phyloP scores from a whole-genome alignment of 2,797 vertebrate genomes.

The Pangasius krempfi region DNA sequence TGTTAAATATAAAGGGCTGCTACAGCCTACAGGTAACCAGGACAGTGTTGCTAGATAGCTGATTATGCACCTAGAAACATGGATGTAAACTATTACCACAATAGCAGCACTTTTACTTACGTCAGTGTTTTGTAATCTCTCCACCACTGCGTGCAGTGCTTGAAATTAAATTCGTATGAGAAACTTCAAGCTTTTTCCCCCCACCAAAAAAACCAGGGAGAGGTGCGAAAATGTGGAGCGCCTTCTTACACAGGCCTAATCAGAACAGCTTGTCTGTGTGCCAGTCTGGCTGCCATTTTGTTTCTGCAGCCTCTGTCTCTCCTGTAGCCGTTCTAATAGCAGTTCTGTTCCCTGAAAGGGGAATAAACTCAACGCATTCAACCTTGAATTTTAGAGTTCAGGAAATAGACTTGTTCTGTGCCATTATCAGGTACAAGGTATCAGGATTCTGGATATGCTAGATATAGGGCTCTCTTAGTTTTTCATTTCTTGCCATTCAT shows the following conservation, averaged over 20 bases:
- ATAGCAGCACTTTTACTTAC: not conserved
- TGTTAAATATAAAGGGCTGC: not conserved
- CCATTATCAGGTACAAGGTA: conserved; percentile 15
- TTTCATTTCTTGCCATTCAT: not conserved
- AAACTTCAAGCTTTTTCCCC: not conserved
- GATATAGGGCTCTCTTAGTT: no score
- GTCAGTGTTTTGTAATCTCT: not conserved
- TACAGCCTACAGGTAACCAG: not conserved
- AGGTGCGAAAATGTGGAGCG: conserved; percentile 1
- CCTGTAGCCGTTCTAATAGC: conserved; percentile 23
- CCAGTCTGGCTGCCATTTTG: conserved; percentile 55
- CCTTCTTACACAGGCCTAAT: not conserved
- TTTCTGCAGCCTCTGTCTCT: conserved; percentile 43
- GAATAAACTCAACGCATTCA: conserved; percentile 24
- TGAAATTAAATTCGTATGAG: not conserved
- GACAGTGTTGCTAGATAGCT: no score
- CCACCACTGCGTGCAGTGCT: not conserved
- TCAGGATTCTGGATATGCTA: not conserved
- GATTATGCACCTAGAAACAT: not conserved
- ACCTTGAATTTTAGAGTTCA: conserved; percentile 38
- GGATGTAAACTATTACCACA: not conserved
- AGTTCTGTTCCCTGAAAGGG: conserved; percentile 9
- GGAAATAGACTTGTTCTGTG: conserved; percentile 37
- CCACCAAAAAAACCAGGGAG: not conserved
- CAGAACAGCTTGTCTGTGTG: not conserved